Evolutionary conservation across 2,797 vertebrate genomes (phyloP), one percentile per base, ranked within the genome.

Genomic region (Mormyrops attenuatus): DNA sequence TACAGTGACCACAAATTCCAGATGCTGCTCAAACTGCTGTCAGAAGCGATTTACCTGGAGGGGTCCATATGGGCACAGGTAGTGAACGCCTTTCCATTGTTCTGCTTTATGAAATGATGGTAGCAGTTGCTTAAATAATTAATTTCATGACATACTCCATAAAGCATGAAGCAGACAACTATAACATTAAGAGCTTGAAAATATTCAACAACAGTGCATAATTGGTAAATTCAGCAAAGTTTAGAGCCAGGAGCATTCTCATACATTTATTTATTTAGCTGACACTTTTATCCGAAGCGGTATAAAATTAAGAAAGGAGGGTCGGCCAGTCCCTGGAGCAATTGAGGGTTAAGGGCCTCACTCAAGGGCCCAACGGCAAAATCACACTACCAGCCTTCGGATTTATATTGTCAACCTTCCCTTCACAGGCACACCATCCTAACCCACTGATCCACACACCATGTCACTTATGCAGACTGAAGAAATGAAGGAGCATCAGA

Each of bases 51-150:
- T 57, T 93, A 95, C 30, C 89, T 96, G 90, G 94, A 96, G 86
- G 96, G 96, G 15, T 95, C 95, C 52, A 82, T 95, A 88, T 96
- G 95, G 96, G 94, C 91, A 89, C 92, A 94, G 34, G 96, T 96
- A 92, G 92, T 47, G n/a, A 66, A 22, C 3, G 5, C n/a, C n/a
- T 50, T 88, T 44, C 66, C 7, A 30, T 20, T 8, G 20, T 47
- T 82, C 41, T 47, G 77, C 77, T 47, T 47, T 47, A 47, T 82
- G 17, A 20, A 82, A 47, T 50, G 49, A 53, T n/a, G n/a, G 66
- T 30, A 69, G 50, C 50, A 85, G n/a, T 47, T 85, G 49, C 9
- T 34, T 86, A 86, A 30, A 86, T 30, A 30, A 55, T 55, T 5
- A 7, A 57, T 34, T 57, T 30, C 2, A 30, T 7, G 57, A 55